phyloP scores from a whole-genome alignment of 2,888 invertebrate species.

The Orthosia incerta region DNA sequence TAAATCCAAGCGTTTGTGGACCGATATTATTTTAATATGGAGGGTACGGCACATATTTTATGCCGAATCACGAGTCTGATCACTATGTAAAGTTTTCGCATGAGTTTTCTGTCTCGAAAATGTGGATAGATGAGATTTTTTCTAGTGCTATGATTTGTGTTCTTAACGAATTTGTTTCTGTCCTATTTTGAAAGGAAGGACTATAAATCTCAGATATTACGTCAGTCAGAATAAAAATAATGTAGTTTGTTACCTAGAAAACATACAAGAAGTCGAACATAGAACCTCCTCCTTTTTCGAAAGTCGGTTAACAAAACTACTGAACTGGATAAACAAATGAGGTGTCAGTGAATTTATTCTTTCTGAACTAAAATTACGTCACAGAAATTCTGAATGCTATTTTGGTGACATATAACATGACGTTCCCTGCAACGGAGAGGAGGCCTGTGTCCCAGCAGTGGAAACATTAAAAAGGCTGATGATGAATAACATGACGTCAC shows the following conservation, averaged over 20 bases:
- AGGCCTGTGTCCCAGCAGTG: too few species aligned
- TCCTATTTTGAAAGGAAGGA: slow-evolving; percentile 21
- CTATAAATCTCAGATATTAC: slow-evolving; percentile 15
- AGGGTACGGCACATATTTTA: slow-evolving; percentile 63
- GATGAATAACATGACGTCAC: not conserved
- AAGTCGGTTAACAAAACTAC: slow-evolving; percentile 23
- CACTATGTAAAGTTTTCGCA: slow-evolving; percentile 41
- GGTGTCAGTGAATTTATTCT: not conserved
- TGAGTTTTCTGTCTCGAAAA: slow-evolving; percentile 27
- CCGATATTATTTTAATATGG: slow-evolving; percentile 83
- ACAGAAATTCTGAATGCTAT: not conserved
- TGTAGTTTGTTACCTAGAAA: slow-evolving; percentile 2
- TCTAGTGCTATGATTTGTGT: slow-evolving; percentile 10
- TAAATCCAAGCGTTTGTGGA: slow-evolving; percentile 68
- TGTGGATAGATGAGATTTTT: slow-evolving; percentile 30
- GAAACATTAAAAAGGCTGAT: too few species aligned
- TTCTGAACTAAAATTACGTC: not conserved
- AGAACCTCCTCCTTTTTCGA: too few species aligned
- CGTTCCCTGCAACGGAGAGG: too few species aligned
- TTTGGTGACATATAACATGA: not conserved
- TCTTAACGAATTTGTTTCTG: slow-evolving; percentile 34
- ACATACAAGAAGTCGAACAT: too few species aligned
- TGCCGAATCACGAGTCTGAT: slow-evolving; percentile 66
- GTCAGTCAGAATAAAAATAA: slow-evolving; percentile 14
- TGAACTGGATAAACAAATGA: slow-evolving; percentile 35